Conservation (phyloP, 2,888 invertebrate genomes). For the Plutella xylostella region DNA sequence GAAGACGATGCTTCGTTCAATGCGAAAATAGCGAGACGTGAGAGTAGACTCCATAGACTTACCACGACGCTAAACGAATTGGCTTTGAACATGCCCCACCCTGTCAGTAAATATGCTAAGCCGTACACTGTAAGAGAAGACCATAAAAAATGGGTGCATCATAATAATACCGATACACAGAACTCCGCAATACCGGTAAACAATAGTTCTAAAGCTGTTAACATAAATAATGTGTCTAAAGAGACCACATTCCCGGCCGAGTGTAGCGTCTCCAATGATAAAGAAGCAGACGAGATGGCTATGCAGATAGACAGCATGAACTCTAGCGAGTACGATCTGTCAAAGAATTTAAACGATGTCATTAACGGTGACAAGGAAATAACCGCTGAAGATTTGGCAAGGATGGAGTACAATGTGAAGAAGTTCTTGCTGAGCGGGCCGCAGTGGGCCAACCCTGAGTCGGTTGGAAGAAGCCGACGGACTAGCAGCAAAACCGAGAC, state of each 20-base stretch:
- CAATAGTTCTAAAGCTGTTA: constrained; percentile 9
- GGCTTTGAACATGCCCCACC: constrained; percentile 61
- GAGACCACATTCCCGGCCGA: constrained; percentile 60
- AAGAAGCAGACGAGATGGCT: constrained; percentile 41
- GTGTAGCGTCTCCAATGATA: constrained; percentile 46
- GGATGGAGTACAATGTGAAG: constrained; percentile 84
- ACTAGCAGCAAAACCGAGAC: constrained; percentile 69
- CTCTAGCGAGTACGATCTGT: constrained; percentile 25
- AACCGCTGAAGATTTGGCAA: constrained; percentile 72
- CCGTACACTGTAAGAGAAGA: constrained; percentile 37
- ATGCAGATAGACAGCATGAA: constrained; percentile 28
- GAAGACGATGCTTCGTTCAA: constrained; percentile 51
- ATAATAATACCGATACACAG: constrained; percentile 27
- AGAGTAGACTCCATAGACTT: constrained; percentile 46
- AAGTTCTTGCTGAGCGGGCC: constrained; percentile 75
- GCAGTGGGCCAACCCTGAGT: constrained; percentile 44
- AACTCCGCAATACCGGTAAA: constrained; percentile 16
- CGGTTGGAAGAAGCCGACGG: constrained; percentile 45
- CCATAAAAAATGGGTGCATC: constrained; percentile 40
- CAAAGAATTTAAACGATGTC: constrained; percentile 34
- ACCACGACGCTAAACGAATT: constrained; percentile 56
- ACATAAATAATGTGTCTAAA: constrained; percentile 38
- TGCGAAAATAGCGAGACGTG: constrained; percentile 37
- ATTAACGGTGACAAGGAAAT: constrained; percentile 48
- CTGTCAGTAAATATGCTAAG: constrained; percentile 53